These are phyloP conservation scores for Seladonia tumulorum DNA, from an alignment of 2,888 invertebrate genomes.

Conservation along the genomic window DNA sequence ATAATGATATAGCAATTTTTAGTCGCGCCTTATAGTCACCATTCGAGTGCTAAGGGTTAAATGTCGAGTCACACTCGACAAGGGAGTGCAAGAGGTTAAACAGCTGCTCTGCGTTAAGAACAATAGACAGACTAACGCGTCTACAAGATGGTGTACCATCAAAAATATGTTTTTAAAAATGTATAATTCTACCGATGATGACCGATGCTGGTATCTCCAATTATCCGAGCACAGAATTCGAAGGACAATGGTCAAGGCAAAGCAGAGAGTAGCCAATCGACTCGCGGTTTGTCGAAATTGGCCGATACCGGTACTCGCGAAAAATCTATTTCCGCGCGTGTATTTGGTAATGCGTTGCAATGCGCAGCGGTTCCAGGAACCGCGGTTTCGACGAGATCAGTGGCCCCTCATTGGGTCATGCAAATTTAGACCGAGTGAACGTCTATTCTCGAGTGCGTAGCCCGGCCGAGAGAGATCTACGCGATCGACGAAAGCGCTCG, in stretches of 20 bases:
- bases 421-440: slow-evolving; percentile 67
- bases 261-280: not conserved
- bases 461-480: slow-evolving; percentile 33
- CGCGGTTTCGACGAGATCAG: slow-evolving; percentile 69
- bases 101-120: too few relatives aligned
- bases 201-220: too few relatives aligned
- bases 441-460: slow-evolving; percentile 53
- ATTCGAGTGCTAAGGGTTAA: too few relatives aligned
- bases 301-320: slow-evolving; percentile 17
- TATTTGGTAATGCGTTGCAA: slow-evolving; percentile 44
- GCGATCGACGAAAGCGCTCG: slow-evolving; percentile 35
- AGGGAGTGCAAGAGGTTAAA: too few relatives aligned
- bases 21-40: too few relatives aligned
- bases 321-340: slow-evolving; percentile 56
- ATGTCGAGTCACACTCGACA: too few relatives aligned
- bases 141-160: too few relatives aligned
- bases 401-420: slow-evolving; percentile 69
- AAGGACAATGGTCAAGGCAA: not conserved
- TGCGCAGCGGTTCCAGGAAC: slow-evolving; percentile 68
- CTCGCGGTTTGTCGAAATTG: slow-evolving; percentile 8
- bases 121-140: too few relatives aligned
- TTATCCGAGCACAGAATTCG: not conserved
- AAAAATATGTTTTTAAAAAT: too few relatives aligned
- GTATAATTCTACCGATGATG: too few relatives aligned
- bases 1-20: too few relatives aligned